Base-by-base conservation (phyloP, 1,140 invertebrate species). In the Drosophila rufa region DNA sequence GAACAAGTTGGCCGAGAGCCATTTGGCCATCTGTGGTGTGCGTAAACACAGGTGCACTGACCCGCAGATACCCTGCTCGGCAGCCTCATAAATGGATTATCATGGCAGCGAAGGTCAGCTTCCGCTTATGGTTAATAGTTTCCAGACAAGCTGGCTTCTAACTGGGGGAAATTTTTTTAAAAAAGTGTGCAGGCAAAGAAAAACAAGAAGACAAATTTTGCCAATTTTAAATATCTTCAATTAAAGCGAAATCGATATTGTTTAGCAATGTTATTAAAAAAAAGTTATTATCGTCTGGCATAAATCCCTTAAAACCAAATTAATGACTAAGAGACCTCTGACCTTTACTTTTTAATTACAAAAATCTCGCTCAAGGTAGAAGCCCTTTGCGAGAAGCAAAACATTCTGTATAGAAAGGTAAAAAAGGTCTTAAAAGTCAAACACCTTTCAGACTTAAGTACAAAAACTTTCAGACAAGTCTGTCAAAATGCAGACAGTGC, bases 1-100 rank as follows among this genome's bases (percentile, higher is more conserved):
- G 80, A 89, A 84, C 73, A 69, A 73, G 79, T 82, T 73, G 51
- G 17, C 46, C 58, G 45, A 47, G 17, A 48, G 22, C 38, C 38
- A 30, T n/a, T 68, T 56, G 40, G n/a, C 38, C 67, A 71, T 70
- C 51, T 58, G 69, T 47, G 19, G 27, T 19, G 30, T 33, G 45
- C 38, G 15, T 33, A 48, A 25, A 30, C 45, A 12, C 70, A 73
- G 67, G 70, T 73, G 53, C 70, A 73, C 43, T 50, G 46, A 60
- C 53, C 55, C 55, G 60, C 22, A 30, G 33, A 73, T 42, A 9
- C 38, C 40, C 19, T 30, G 25, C 33, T 53, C 14, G 14, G 47
- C 9, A 50, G 47, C 2, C 27, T 40, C 2, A 22, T 33, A 43
- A 30, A 73, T 58, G 19, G 33, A 30, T 46, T 48, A 36, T 33